These are phyloP conservation scores for Zoroaster sp. DNA, from an alignment of 53 echinoderm and acorn worm genomes.

Conservation along the genomic window DNA sequence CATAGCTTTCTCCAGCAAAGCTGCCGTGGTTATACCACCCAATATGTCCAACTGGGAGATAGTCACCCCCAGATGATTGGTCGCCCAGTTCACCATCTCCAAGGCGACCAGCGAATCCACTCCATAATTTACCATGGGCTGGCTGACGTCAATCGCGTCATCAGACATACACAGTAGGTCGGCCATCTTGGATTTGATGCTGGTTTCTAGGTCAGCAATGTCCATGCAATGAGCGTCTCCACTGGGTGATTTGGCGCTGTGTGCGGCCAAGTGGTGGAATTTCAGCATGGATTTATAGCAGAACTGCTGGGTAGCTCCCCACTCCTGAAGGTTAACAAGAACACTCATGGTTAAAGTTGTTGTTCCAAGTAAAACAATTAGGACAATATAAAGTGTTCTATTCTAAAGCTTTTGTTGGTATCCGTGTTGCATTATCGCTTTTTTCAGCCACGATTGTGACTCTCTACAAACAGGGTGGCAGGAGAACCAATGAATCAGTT, in stretches of 20 bases:
- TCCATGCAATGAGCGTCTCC: background rate
- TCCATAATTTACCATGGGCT: conserved; percentile 97
- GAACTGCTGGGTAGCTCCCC: conserved; percentile 63
- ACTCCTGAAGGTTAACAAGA: conserved; percentile 57
- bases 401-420: background rate
- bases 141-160: conserved; percentile 77
- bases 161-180: conserved; percentile 80
- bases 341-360: background rate
- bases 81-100: conserved; percentile 98
- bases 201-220: conserved; percentile 35
- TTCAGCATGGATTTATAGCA: conserved; percentile 72
- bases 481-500: too few species aligned
- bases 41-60: conserved; percentile 96
- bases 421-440: too few species aligned
- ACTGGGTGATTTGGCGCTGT: conserved; percentile 3
- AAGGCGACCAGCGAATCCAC: conserved; percentile 97
- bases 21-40: conserved; percentile 84
- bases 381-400: background rate
- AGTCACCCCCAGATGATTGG: conserved; percentile 83
- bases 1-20: conserved; percentile 75
- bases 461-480: too few species aligned
- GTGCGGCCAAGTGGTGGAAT: conserved; percentile 75
- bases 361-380: too few species aligned
- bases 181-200: conserved; percentile 74
- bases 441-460: too few species aligned